These are phyloP conservation scores for Melanotaenia trifasciata DNA, from an alignment of 2,797 vertebrate genomes.

Conservation along the genomic window DNA sequence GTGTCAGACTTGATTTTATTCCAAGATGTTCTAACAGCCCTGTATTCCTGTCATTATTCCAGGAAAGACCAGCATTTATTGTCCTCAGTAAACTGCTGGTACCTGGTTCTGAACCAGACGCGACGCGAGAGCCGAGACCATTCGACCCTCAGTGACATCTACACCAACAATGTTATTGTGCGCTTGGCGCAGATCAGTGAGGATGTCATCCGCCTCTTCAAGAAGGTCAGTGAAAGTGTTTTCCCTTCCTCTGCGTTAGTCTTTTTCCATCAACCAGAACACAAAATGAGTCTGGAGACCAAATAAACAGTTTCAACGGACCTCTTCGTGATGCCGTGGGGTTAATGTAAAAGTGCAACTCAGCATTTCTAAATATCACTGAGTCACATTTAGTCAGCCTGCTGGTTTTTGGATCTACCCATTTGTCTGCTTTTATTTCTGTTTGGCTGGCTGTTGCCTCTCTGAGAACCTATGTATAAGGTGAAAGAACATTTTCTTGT, in stretches of 20 bases:
- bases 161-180: constrained; percentile 97
- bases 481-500: not conserved
- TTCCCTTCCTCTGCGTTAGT: not conserved
- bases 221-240: constrained; percentile 85
- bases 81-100: constrained; percentile 98
- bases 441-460: not conserved
- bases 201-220: constrained; percentile 97
- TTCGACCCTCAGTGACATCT: constrained; percentile 96
- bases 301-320: not conserved
- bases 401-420: not conserved
- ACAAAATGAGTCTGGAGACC: not conserved
- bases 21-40: constrained; percentile 8
- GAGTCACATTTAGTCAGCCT: not conserved
- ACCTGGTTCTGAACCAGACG: constrained; percentile 96
- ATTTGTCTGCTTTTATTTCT: not conserved
- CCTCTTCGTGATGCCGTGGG: not conserved
- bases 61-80: constrained; percentile 98
- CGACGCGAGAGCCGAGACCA: constrained; percentile 96
- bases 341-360: not conserved
- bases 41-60: constrained; percentile 19
- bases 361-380: not conserved
- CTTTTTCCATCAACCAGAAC: not conserved
- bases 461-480: not conserved
- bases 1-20: not conserved
- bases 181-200: constrained; percentile 96